These are phyloP conservation scores for Hermatobates lingyangjiaoensis DNA, from an alignment of 1,140 invertebrate genomes.

Conservation along the genomic window DNA sequence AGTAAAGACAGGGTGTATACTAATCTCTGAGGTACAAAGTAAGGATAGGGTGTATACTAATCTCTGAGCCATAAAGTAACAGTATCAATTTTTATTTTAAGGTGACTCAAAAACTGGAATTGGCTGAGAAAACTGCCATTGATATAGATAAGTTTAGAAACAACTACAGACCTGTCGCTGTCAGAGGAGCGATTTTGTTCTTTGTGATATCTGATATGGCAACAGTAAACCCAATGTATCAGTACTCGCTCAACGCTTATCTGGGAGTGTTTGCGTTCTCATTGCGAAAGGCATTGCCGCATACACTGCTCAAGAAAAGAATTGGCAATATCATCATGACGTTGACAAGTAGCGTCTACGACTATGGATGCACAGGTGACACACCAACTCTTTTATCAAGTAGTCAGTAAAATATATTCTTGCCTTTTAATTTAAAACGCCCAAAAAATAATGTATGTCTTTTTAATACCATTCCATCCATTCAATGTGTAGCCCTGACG, in stretches of 20 bases:
- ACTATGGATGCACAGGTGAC: constrained; percentile 67
- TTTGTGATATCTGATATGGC: constrained; percentile 77
- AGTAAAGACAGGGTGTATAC: too few relatives aligned
- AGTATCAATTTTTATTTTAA: constrained; percentile 20
- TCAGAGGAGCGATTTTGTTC: constrained; percentile 68
- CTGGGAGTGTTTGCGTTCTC: constrained; percentile 62
- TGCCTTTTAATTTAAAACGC: too few relatives aligned
- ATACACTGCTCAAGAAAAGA: constrained; percentile 45
- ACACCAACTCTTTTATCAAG: too few relatives aligned
- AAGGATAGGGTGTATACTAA: too few relatives aligned
- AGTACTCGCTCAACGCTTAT: constrained; percentile 66
- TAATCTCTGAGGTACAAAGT: too few relatives aligned
- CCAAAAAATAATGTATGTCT: too few relatives aligned
- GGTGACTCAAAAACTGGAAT: constrained; percentile 49
- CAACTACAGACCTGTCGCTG: constrained; percentile 61
- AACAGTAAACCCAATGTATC: constrained; percentile 72
- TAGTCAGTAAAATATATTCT: too few relatives aligned
- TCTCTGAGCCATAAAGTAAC: too few relatives aligned
- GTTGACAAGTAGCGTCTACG: constrained; percentile 68
- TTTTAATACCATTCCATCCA: too few relatives aligned
- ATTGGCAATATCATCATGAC: constrained; percentile 63
- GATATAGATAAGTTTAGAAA: constrained; percentile 67
- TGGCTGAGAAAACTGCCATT: constrained; percentile 46
- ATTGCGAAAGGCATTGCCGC: constrained; percentile 54
- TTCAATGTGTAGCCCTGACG: too few relatives aligned